Evolutionary conservation across 2,113 vertebrate species (phyloP), one percentile per base, ranked within the genome.

Genomic region (Australoheros scitulus): DNA sequence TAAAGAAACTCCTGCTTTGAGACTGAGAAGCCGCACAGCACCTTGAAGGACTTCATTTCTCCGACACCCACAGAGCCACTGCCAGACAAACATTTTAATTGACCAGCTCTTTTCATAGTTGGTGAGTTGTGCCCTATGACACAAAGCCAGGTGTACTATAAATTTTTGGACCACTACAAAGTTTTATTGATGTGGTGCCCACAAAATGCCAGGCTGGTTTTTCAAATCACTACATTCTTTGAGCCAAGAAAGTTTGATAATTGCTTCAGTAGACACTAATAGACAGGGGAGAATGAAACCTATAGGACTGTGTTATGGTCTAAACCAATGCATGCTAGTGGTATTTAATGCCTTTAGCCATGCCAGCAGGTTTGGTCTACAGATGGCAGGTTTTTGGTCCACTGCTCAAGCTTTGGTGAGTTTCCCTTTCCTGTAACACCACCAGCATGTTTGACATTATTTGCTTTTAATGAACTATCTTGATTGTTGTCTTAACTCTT

Each of bases 71-170:
- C 20, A n/a, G 36, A 41, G 32, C 22, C 72, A 63, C 72, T 63
- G 24, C 61, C 77, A 82, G 75, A 87, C 80, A 89, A 92, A 92
- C 68, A 85, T 82, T 85, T 92, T 64, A 83, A 85, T 75, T 26
- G 20, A 63, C 65, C 57, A 74, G 57, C 3, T 5, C 38, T 74
- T 87, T 88, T 88, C 72, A 90, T 64, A 47, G 82, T 34, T 56
- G 36, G 64, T 58, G 64, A 64, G 86, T 87, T 82, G 87, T 82
- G 47, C 52, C 59, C 78, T 75, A 59, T 81, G 80, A 87, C 61
- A 83, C 61, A 83, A 87, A 78, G 64, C 65, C 82, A 43, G 26
- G 60, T 87, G 74, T 81, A 57, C 68, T 83, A 75, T 85, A 81
- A 72, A 85, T 76, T 87, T 82, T 83, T 88, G 75, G 77, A 79